phyloP scores from a whole-genome alignment of 2,888 invertebrate species.

The Drosophila parthenogenetica region DNA sequence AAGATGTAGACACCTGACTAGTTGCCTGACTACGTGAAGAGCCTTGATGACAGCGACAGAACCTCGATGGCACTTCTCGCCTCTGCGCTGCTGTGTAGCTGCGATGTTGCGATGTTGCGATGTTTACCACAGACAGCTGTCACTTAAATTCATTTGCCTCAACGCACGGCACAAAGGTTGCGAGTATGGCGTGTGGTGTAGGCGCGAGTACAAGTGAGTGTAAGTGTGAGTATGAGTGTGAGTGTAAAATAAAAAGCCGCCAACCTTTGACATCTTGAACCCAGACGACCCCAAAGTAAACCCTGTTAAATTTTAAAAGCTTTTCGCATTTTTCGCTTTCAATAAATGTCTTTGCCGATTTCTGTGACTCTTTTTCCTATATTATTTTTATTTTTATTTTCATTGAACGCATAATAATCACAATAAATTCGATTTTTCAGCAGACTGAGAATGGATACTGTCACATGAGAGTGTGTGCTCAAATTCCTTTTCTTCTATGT shows the following conservation, averaged over 20 bases:
- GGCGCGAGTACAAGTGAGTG: not conserved
- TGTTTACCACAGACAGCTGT: slow-evolving; percentile 52
- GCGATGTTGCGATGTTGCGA: not conserved
- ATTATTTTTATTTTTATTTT: slow-evolving; percentile 23
- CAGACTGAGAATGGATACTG: slow-evolving; percentile 6
- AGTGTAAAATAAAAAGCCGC: slow-evolving; percentile 3
- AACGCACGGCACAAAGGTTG: slow-evolving; percentile 13
- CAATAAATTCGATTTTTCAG: slow-evolving; percentile 49
- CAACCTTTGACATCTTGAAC: slow-evolving; percentile 12
- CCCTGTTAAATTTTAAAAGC: slow-evolving; percentile 41
- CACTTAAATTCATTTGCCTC: slow-evolving; percentile 47
- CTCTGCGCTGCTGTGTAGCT: not conserved
- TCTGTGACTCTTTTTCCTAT: slow-evolving; percentile 1
- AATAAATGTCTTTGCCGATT: slow-evolving; percentile 48
- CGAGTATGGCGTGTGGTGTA: not conserved
- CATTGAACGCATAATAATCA: slow-evolving; percentile 37
- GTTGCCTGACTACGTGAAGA: slow-evolving; percentile 19
- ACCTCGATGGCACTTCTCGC: slow-evolving; percentile 8
- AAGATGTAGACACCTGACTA: slow-evolving; percentile 35
- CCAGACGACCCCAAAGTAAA: not conserved
- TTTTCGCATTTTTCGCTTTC: slow-evolving; percentile 43
- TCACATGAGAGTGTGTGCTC: not conserved
- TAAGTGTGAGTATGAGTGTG: not conserved
- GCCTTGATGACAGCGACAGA: slow-evolving; percentile 8
- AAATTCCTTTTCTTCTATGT: not conserved